Evolutionary conservation across 2,113 vertebrate genomes (phyloP), one percentile per base, ranked within the genome.

Genomic region (Podarcis raffonei): DNA sequence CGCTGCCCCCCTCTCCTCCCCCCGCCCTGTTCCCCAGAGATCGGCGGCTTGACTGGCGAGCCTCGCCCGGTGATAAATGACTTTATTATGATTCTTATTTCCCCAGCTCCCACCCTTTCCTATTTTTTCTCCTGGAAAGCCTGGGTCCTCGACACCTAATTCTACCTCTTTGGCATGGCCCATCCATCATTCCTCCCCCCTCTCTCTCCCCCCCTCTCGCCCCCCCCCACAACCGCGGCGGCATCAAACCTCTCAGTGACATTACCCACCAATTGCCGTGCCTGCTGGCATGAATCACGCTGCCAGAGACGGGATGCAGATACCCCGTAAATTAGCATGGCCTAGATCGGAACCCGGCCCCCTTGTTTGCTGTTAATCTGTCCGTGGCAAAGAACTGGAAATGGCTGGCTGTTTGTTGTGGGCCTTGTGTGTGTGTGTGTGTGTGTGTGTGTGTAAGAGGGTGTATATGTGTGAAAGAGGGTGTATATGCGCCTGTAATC

Each of bases 11-110:
- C 35, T 27, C 66, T 20, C 27, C 66, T 25, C 13, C 53, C 74
- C 18, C 22, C 18, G 25, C 88, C 8, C 22, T 5, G 11, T 22
- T 74, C 78, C 88, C 83, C 68, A 35, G 18, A 16, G 83, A 79
- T 16, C n/a, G 3, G 2, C 42, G 1, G 57, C 89, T 82, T 89
- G 89, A 75, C 84, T 89, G 59, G 30, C 13, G 27, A 85, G 76
- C 53, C 0, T 75, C 53, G 30, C 77, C 22, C 22, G 3, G 69
- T 89, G 89, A 89, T 89, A 68, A 86, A 89, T 86, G 78, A 68
- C 84, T 89, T 86, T 82, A 89, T 86, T 86, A 83, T 76, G 87
- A 83, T 85, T 81, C 83, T 65, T 42, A 62, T 65, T 85, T 81
- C 88, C 84, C 76, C 22, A 2, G 37, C 57, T 39, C 83, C 66